Percentiles rank a stretch among this genome's conserved stretches.
Conservation (phyloP, 2,888 invertebrate genomes). For the Seira musarum region DNA sequence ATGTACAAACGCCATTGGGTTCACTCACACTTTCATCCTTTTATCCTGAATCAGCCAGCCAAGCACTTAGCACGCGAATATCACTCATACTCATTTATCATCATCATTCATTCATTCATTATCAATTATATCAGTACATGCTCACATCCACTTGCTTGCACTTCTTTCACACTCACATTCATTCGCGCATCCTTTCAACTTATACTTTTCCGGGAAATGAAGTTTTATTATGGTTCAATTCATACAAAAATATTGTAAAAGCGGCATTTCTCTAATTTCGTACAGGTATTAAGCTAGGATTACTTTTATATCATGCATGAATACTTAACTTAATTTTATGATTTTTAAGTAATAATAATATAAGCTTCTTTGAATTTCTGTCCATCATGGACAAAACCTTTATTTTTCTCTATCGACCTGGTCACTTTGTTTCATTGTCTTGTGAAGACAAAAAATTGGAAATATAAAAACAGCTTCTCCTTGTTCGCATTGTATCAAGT, state of each 20-base stretch:
- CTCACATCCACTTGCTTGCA: background rate
- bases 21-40: background rate
- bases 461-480: no score
- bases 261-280: background rate
- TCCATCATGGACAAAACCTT: background rate
- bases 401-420: background rate
- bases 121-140: background rate
- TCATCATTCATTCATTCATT: background rate
- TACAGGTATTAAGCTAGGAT: background rate
- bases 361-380: background rate
- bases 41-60: background rate
- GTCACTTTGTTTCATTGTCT: no score
- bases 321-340: background rate
- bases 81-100: no score
- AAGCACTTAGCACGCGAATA: no score
- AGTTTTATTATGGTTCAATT: slow-evolving; percentile 7
- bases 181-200: no score
- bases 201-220: slow-evolving; percentile 7
- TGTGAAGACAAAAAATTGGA: no score
- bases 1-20: no score
- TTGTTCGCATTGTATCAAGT: no score
- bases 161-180: background rate
- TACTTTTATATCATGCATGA: background rate
- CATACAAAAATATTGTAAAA: background rate
- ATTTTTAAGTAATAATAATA: background rate